phyloP scores from a whole-genome alignment of 2,797 vertebrate species.

The Falco columbarius region DNA sequence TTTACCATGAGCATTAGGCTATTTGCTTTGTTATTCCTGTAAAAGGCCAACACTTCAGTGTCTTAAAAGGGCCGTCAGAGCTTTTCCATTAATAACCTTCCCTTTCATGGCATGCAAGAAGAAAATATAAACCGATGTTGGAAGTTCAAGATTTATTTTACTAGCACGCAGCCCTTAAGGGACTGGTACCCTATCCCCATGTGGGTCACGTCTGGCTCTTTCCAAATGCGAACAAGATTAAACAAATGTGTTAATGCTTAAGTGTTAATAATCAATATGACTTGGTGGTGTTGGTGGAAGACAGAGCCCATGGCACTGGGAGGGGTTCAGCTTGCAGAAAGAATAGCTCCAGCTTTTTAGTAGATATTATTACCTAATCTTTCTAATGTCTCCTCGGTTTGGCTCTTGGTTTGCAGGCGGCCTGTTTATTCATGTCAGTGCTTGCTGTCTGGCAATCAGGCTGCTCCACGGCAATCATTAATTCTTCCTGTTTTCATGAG shows the following conservation, averaged over 20 bases:
- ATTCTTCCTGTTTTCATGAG: conserved; percentile 57
- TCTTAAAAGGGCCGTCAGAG: not conserved
- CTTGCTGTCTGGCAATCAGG: conserved; percentile 33
- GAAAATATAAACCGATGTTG: not conserved
- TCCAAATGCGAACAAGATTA: not conserved
- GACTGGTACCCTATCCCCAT: not conserved
- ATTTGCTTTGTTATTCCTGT: not conserved
- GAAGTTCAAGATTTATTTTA: not conserved
- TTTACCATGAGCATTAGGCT: not conserved
- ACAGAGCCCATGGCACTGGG: not conserved
- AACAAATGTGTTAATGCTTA: not conserved
- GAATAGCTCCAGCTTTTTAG: conserved; percentile 15
- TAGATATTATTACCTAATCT: conserved; percentile 30
- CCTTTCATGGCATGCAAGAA: not conserved
- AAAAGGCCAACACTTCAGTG: not conserved
- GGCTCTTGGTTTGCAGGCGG: not conserved
- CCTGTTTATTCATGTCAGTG: not conserved
- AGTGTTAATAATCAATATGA: not conserved
- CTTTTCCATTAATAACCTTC: not conserved
- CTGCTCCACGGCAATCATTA: conserved; percentile 18
- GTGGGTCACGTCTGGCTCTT: not conserved
- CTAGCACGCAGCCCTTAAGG: not conserved
- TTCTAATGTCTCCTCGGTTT: not conserved
- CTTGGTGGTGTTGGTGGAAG: not conserved
- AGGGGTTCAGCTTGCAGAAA: not conserved